Base-by-base conservation (phyloP, 2,797 vertebrate species). In the Coranthus polyacanthus region DNA sequence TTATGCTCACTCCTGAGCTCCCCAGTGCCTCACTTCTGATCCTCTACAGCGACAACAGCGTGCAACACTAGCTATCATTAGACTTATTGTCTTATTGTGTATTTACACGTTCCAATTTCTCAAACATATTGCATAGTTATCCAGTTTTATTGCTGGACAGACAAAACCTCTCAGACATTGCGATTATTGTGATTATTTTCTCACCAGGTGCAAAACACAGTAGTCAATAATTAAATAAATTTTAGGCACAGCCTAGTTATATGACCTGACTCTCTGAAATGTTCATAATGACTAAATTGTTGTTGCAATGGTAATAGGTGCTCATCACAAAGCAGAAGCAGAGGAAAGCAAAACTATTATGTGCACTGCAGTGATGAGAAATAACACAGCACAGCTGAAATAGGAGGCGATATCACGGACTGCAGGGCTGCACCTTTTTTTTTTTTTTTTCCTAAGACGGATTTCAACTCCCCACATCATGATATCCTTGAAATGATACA, bases 401-500 rank as follows among this genome's bases (percentile, higher is more conserved):
- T 15, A 21, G 11, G 13, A 66, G n/a, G 58, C 1, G 0, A 12
- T 4, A 12, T 34, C 36, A 39, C 0, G 18, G 53, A 39, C 53
- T 56, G 45, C 61, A 52, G 45, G 29, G 51, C 39, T 22, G 59
- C 39, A 18, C 20, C 11, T 22, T 32, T 17, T 46, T 11, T 56
- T 22, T 20, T 21, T n/a, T 53, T 21, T 11, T 20, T 59, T 46
- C 42, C n/a, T n/a, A 26, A 4, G 6, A 38, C 16, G 37, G 42
- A 50, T 60, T 72, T 56, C 16, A 36, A 7, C 54, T 44, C 6
- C 49, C 10, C 45, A 29, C 17, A 6, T 18, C 13, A 21, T 8
- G 12, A 21, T 45, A 65, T 42, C 61, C 58, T 47, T 49, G 41
- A 63, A 58, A 62, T 59, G 29, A 68, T 64, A 51, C 60, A 64